Evolutionary conservation across 2,113 vertebrate species (phyloP).

Genomic region (Neomonachus schauinslandi): DNA sequence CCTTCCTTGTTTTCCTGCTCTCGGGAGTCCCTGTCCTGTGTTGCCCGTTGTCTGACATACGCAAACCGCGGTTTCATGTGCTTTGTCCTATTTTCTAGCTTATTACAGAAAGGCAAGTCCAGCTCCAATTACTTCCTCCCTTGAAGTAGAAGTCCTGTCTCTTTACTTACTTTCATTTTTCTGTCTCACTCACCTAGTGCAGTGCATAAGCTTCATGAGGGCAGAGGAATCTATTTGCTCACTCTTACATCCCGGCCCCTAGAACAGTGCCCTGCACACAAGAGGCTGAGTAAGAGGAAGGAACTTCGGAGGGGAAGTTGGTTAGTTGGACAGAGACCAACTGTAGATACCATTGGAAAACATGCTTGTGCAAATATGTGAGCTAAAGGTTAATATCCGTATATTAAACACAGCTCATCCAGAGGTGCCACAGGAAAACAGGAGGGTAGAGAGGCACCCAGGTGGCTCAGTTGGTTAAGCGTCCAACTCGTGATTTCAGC

Average conservation of each 20-base stretch:
- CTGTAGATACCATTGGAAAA: background rate
- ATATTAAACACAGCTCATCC: background rate
- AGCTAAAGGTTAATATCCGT: background rate
- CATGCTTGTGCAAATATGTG: background rate
- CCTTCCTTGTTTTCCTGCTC: background rate
- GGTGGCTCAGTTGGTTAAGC: background rate
- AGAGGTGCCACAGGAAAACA: background rate
- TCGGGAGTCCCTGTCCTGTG: background rate
- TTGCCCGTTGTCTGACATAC: background rate
- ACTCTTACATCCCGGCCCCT: background rate
- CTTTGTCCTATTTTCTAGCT: background rate
- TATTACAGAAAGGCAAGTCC: background rate
- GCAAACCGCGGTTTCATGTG: background rate
- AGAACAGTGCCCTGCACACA: too few species aligned
- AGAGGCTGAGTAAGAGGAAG: background rate
- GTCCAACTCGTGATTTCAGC: background rate
- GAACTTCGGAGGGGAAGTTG: background rate
- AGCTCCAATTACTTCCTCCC: background rate
- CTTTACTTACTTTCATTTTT: background rate
- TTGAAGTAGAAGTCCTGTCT: background rate
- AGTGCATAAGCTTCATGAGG: background rate
- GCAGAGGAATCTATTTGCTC: background rate
- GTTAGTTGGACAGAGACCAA: background rate
- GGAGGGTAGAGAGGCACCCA: background rate
- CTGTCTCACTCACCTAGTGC: background rate